Conservation (phyloP, 2,888 invertebrate species). For the Folsomia manolachei region DNA sequence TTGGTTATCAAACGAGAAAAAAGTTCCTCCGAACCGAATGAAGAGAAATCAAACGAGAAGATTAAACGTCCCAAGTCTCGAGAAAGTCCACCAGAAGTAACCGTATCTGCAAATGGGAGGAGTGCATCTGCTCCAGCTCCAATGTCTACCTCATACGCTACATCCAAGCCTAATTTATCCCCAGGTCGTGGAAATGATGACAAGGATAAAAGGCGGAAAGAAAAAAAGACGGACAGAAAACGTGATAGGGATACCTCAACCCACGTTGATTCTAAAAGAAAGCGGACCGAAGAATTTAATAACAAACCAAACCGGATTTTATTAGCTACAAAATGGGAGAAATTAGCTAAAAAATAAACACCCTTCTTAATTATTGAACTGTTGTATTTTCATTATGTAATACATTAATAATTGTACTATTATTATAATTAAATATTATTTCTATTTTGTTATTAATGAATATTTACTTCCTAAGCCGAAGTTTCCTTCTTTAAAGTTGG, state of each 20-base stretch:
- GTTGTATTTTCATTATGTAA: no score
- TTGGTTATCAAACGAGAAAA: background rate
- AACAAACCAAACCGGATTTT: no score
- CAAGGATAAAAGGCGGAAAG: slow-evolving; percentile 6
- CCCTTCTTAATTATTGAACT: no score
- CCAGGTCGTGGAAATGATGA: background rate
- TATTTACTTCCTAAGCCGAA: slow-evolving; percentile 10
- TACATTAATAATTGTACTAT: no score
- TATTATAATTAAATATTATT: no score
- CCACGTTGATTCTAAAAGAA: background rate
- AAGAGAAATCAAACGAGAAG: slow-evolving; percentile 7
- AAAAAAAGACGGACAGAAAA: slow-evolving; percentile 9
- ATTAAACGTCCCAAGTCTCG: background rate
- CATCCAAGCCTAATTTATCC: background rate
- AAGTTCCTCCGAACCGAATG: background rate
- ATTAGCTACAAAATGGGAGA: no score
- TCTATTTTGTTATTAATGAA: background rate
- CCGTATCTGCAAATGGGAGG: background rate
- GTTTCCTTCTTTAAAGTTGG: slow-evolving; percentile 14
- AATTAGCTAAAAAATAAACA: no score
- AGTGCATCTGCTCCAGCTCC: background rate
- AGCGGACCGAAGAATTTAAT: background rate
- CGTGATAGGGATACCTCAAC: background rate
- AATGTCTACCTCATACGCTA: background rate
- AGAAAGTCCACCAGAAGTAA: background rate